Percentiles rank a stretch among this genome's conserved stretches.
Conservation (phyloP, 2,888 invertebrate species). For the Spilosoma lubricipeda region DNA sequence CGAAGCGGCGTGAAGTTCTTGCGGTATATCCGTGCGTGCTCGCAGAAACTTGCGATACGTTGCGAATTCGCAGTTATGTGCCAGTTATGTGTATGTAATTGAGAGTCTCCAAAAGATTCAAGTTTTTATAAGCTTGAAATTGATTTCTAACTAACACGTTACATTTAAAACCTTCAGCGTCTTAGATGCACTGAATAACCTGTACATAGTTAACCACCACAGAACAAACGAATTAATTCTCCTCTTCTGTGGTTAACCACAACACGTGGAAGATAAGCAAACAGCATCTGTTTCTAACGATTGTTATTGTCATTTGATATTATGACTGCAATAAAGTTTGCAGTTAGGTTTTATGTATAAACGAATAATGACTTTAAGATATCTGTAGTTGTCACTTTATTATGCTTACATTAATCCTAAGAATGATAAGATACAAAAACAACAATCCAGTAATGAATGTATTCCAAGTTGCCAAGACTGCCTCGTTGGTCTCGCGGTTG, state of each 20-base stretch:
- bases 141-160: not conserved
- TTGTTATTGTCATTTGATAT: slow-evolving; percentile 46
- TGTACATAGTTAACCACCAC: not conserved
- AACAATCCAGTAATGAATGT: not conserved
- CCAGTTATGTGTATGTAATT: too few species aligned
- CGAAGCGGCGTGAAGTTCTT: too few species aligned
- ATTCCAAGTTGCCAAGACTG: too few species aligned
- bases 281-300: slow-evolving; percentile 25
- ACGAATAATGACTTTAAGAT: slow-evolving; percentile 14
- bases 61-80: too few species aligned
- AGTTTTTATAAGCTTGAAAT: not conserved
- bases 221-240: too few species aligned
- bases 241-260: too few species aligned
- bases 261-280: slow-evolving; percentile 27
- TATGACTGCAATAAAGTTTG: slow-evolving; percentile 38
- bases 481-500: too few species aligned
- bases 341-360: slow-evolving; percentile 15
- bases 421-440: not conserved
- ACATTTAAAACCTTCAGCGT: not conserved
- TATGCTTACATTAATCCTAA: slow-evolving; percentile 2
- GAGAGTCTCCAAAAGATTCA: not conserved
- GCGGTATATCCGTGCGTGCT: too few species aligned
- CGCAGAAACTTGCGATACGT: too few species aligned
- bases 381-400: not conserved
- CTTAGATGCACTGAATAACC: not conserved